Percentiles rank a stretch among this genome's conserved stretches.
Evolutionary conservation across 2,888 invertebrate genomes (phyloP).

Genomic region (Coleophora deauratella): DNA sequence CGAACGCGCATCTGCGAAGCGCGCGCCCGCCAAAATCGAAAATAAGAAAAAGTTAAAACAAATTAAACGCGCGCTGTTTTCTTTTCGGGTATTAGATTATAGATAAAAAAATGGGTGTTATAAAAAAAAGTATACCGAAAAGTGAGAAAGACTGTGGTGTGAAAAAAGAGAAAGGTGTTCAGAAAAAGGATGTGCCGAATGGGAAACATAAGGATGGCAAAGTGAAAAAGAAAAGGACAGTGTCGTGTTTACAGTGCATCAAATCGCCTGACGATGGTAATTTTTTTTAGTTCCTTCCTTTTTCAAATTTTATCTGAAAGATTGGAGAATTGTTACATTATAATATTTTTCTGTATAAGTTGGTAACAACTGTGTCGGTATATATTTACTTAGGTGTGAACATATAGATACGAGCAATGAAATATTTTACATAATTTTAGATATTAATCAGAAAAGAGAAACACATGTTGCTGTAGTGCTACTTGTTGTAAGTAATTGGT

Average conservation of each 20-base stretch:
- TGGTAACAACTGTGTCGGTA: no score
- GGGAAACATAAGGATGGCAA: constrained; percentile 55
- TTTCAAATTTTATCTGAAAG: constrained; percentile 3
- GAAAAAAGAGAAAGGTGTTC: constrained; percentile 20
- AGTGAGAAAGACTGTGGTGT: constrained; percentile 20
- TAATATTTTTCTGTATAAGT: no score
- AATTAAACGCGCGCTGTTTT: constrained; percentile 29
- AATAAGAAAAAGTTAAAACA: constrained; percentile 20
- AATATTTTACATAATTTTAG: no score
- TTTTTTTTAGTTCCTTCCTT: constrained; percentile 21
- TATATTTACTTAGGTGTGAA: no score
- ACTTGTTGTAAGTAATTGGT: constrained; percentile 19
- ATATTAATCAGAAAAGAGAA: no score
- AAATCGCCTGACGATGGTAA: constrained; percentile 59
- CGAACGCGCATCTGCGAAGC: constrained; percentile 57
- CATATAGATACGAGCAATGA: no score
- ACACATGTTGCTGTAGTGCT: not conserved
- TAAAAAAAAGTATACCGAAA: constrained; percentile 52
- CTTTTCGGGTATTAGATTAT: constrained; percentile 24
- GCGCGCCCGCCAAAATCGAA: constrained; percentile 34
- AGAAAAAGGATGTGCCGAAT: constrained; percentile 33
- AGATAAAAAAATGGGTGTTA: constrained; percentile 52
- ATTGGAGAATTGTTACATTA: not conserved
- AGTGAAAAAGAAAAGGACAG: constrained; percentile 67
- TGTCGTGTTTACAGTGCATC: constrained; percentile 71